Evolutionary conservation across 2,888 invertebrate genomes (phyloP).

Genomic region (Netelia fuscicornis): DNA sequence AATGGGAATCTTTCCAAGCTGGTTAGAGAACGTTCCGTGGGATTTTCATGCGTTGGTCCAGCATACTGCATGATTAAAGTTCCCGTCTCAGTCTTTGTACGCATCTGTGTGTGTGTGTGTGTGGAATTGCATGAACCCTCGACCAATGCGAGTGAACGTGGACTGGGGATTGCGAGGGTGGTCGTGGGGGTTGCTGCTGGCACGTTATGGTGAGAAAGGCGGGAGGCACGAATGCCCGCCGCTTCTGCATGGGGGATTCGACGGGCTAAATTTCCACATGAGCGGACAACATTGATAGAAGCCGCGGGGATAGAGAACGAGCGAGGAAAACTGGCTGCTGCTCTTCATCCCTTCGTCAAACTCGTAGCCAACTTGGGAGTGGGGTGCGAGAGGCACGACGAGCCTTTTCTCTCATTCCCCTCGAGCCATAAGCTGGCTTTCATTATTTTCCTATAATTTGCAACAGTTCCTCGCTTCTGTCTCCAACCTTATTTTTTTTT

Average conservation of each 20-base stretch:
- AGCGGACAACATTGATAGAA: slow-evolving; percentile 84
- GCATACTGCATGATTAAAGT: slow-evolving; percentile 41
- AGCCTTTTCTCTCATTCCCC: slow-evolving; percentile 68
- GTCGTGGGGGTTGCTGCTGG: slow-evolving; percentile 59
- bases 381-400: slow-evolving; percentile 68
- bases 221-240: slow-evolving; percentile 80
- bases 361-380: slow-evolving; percentile 79
- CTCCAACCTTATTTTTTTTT: slow-evolving; percentile 63
- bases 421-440: slow-evolving; percentile 82
- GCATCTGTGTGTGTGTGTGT: slow-evolving; percentile 7
- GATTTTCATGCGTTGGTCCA: slow-evolving; percentile 65
- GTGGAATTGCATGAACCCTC: slow-evolving; percentile 13
- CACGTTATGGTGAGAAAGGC: slow-evolving; percentile 83
- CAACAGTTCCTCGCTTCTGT: slow-evolving; percentile 76
- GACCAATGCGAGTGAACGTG: slow-evolving; percentile 45
- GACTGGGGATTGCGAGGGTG: slow-evolving; percentile 68
- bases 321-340: slow-evolving; percentile 70
- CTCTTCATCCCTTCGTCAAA: slow-evolving; percentile 82
- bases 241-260: slow-evolving; percentile 82
- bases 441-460: slow-evolving; percentile 84
- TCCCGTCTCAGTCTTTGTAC: slow-evolving; percentile 11
- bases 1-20: slow-evolving; percentile 82
- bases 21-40: slow-evolving; percentile 78
- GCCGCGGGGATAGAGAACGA: slow-evolving; percentile 76
- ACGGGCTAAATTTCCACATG: slow-evolving; percentile 83